Base-by-base conservation (phyloP, 1,140 invertebrate species). In the Drosophila biarmipes region DNA sequence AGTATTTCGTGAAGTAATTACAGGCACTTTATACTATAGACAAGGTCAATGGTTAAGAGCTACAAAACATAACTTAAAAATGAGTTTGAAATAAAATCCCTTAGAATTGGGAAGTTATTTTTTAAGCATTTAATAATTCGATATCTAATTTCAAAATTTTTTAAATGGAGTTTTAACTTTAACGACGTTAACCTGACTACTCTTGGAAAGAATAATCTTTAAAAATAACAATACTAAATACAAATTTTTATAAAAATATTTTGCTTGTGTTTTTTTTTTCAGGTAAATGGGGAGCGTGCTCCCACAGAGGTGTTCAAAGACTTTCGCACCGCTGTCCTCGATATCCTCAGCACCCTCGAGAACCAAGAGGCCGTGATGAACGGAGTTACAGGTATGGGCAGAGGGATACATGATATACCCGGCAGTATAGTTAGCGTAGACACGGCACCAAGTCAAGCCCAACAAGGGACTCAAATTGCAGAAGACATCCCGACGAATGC, bases 221-320 rank as follows among this genome's bases (percentile, higher is more conserved):
- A 3, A 19, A 19, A 3, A 17, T n/a, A 31, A 24, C 5, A 24
- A 4, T 24, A 24, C 24, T 21, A 24, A 24, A 24, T 24, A 24
- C 1, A 24, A 24, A 24, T 24, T 24, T 24, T 4, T 24, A 24
- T 3, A 24, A 24, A 24, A 24, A 4, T 24, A 24, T 19, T 21
- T 48, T 19, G 2, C 0, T 11, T 17, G 8, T 42, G 35, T 15
- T 1, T 29, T 1, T 8, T n/a, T 7, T 40, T 49, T 2, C 78
- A 97, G 96, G 94, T 97, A 2, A 97, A 97, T 80, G 96, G 96
- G 4, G 96, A 97, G 92, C 92, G 96, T 48, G 96, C 96, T 78
- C 96, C 96, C 11, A 94, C 94, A 14, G 96, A 97, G 77, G 96
- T 97, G 19, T 97, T 97, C 89, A 94, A 94, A 69, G 96, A 97